phyloP scores from a whole-genome alignment of 2,113 vertebrate genomes.

The Gymnarchus niloticus region DNA sequence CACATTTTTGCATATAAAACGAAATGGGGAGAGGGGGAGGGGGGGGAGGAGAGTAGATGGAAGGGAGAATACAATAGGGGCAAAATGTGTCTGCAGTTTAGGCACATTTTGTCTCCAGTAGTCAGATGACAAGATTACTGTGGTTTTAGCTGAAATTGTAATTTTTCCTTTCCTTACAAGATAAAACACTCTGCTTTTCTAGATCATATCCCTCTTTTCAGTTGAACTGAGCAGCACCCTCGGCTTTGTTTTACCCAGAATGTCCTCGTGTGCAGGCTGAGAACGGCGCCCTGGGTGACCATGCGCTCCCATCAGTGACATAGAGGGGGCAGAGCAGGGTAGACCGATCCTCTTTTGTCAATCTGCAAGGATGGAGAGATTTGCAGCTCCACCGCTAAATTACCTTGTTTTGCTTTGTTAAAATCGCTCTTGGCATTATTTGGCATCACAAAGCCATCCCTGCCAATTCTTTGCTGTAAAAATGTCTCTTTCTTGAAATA shows the following conservation, averaged over 20 bases:
- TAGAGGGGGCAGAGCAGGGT: background rate
- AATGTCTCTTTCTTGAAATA: background rate
- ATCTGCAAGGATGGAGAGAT: background rate
- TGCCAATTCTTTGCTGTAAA: background rate
- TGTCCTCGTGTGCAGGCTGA: too few relatives aligned
- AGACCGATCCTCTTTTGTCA: background rate
- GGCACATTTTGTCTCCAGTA: background rate
- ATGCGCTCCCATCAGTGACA: background rate
- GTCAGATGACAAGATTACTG: conserved; percentile 15
- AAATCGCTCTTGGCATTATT: background rate
- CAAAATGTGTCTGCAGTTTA: conserved; percentile 12
- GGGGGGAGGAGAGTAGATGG: background rate
- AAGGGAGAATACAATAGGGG: background rate
- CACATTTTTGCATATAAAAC: conserved; percentile 13
- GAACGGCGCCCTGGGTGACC: background rate
- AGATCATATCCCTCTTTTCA: conserved; percentile 4
- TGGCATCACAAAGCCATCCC: background rate
- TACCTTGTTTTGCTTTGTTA: background rate
- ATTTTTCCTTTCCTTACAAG: conserved; percentile 9
- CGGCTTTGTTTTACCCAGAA: conserved; percentile 1
- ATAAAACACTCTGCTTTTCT: background rate
- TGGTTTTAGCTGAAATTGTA: conserved; percentile 14
- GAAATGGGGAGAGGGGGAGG: background rate
- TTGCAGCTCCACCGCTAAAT: background rate
- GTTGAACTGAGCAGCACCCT: background rate